Percentiles rank a stretch among this genome's conserved stretches.
phyloP scores from a whole-genome alignment of 2,797 vertebrate species.

The Clarias pachynema region DNA sequence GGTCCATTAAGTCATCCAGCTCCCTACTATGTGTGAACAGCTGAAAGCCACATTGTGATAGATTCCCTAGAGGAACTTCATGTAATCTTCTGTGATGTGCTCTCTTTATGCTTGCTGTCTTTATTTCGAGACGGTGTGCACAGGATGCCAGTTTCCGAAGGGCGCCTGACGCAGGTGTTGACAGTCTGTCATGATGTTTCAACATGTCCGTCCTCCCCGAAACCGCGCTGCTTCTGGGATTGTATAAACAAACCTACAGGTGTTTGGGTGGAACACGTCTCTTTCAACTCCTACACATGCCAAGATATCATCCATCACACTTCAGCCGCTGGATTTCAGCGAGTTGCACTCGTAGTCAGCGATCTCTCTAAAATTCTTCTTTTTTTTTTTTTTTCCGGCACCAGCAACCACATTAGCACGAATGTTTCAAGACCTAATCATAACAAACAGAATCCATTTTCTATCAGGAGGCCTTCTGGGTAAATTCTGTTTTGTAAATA shows the following conservation, averaged over 20 bases:
- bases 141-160: conserved; percentile 48
- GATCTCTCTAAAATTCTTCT: not conserved
- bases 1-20: conserved; percentile 45
- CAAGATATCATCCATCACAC: conserved; percentile 45
- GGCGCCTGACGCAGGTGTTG: conserved; percentile 48
- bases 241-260: conserved; percentile 57
- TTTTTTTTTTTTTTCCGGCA: not conserved
- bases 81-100: conserved; percentile 44
- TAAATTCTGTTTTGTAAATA: not conserved
- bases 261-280: conserved; percentile 46
- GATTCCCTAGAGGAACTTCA: conserved; percentile 36
- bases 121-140: conserved; percentile 33
- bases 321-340: conserved; percentile 21
- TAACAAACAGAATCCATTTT: not conserved
- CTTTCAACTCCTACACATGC: conserved; percentile 38
- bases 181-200: conserved; percentile 50
- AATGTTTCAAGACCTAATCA: not conserved
- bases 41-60: conserved; percentile 44
- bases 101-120: conserved; percentile 40
- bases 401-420: not conserved
- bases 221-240: conserved; percentile 27
- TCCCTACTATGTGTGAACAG: conserved; percentile 37
- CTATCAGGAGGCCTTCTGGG: not conserved
- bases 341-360: conserved; percentile 21
- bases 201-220: conserved; percentile 42